These are phyloP conservation scores for Agrilus planipennis DNA, from an alignment of 1,140 invertebrate genomes.

Conservation along the genomic window DNA sequence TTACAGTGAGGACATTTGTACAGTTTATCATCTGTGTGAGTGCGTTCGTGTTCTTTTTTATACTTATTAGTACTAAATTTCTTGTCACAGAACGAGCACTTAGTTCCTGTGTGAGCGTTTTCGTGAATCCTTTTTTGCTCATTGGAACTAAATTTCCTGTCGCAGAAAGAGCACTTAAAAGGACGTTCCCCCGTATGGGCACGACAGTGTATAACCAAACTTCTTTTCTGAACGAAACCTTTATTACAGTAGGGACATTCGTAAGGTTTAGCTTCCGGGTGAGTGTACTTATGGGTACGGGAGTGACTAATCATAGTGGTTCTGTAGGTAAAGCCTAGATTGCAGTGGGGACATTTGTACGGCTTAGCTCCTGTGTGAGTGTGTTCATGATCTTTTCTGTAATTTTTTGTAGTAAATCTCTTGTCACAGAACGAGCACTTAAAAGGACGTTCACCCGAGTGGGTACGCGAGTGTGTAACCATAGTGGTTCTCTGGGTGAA, in stretches of 20 bases:
- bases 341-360: conserved; percentile 19
- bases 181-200: conserved; percentile 41
- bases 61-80: too few species aligned
- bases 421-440: conserved; percentile 52
- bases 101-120: too few species aligned
- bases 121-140: too few species aligned
- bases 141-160: conserved; percentile 34
- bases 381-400: conserved; percentile 13
- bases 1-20: conserved; percentile 31
- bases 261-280: too few species aligned
- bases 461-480: conserved; percentile 47
- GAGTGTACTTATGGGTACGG: conserved; percentile 12
- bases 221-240: too few species aligned
- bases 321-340: conserved; percentile 9
- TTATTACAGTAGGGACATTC: too few species aligned
- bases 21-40: too few species aligned
- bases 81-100: too few species aligned
- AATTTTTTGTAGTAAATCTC: conserved; percentile 36
- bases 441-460: conserved; percentile 56
- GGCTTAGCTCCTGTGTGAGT: conserved; percentile 19
- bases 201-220: too few species aligned
- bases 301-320: conserved; percentile 27
- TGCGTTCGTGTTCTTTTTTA: too few species aligned
- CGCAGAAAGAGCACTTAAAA: conserved; percentile 35
- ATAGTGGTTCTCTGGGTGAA: conserved; percentile 33